A percentile compares a stretch with the other conserved stretches of the same genome.
Conservation (phyloP, 2,113 vertebrate species). For the Actenoides hombroni region DNA sequence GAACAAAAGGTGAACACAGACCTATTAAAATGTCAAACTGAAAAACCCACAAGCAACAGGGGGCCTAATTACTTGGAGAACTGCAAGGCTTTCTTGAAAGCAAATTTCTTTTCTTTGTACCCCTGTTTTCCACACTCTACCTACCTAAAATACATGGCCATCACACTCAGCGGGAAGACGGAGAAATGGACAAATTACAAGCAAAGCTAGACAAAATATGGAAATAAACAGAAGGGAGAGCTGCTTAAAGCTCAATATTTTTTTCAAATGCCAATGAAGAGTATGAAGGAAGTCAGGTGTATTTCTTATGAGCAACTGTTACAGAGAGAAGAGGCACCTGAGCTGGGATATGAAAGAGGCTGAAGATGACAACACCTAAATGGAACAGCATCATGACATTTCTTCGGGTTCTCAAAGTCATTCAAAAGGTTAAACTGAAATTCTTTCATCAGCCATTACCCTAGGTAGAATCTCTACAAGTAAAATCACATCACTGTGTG, state of each 20-base stretch:
- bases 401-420: not conserved
- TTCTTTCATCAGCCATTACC: not conserved
- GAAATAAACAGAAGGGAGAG: not conserved
- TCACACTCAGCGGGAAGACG: not conserved
- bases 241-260: not conserved
- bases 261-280: not conserved
- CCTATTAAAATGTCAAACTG: not conserved
- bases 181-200: not conserved
- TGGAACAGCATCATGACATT: not conserved
- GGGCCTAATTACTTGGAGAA: not conserved
- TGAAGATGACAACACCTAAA: not conserved
- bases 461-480: not conserved
- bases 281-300: not conserved
- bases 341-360: not conserved
- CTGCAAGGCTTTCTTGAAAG: not conserved
- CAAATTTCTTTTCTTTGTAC: not conserved
- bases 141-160: not conserved
- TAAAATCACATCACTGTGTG: not conserved
- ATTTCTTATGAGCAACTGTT: not conserved
- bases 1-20: not conserved
- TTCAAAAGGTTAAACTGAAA: constrained; percentile 11
- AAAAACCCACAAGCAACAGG: not conserved
- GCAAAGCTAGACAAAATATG: not conserved
- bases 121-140: not conserved
- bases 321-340: not conserved